Percentiles rank a stretch among this genome's conserved stretches.
These are phyloP conservation scores for Cheiracanthium punctorium DNA, from an alignment of 2,888 invertebrate species.

Conservation along the genomic window DNA sequence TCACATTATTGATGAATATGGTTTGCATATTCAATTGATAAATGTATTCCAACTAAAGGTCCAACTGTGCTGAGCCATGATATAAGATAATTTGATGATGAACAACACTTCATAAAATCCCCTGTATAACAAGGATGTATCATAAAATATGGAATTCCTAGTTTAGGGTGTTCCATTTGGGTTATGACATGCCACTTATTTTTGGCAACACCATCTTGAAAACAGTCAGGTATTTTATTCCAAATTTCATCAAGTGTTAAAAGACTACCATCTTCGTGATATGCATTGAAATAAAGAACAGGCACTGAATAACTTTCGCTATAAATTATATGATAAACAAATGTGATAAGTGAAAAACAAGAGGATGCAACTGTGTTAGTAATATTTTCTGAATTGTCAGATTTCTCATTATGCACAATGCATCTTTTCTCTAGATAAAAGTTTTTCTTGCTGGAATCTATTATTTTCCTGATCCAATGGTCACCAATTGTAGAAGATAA, in stretches of 20 bases:
- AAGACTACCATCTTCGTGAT: conserved; percentile 42
- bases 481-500: conserved; percentile 44
- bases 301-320: conserved; percentile 61
- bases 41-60: conserved; percentile 47
- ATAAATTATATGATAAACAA: conserved; percentile 55
- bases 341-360: not conserved
- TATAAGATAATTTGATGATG: conserved; percentile 43
- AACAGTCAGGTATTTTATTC: conserved; percentile 31
- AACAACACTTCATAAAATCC: conserved; percentile 22
- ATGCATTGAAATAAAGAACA: conserved; percentile 51
- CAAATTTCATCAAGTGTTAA: conserved; percentile 39
- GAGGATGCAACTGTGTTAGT: not conserved
- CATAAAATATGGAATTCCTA: conserved; percentile 52
- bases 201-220: not conserved
- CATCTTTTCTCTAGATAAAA: conserved; percentile 48
- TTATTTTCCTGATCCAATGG: conserved; percentile 30
- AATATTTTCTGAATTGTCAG: not conserved
- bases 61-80: conserved; percentile 52
- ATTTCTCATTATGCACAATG: not conserved
- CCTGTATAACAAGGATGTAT: conserved; percentile 54
- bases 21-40: conserved; percentile 49
- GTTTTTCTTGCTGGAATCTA: not conserved
- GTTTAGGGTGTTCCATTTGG: conserved; percentile 54
- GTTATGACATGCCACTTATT: conserved; percentile 46
- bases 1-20: too few species aligned